A percentile compares a stretch with the other conserved stretches of the same genome.
Evolutionary conservation across 2,797 vertebrate genomes (phyloP).

Genomic region (Carapus acus): DNA sequence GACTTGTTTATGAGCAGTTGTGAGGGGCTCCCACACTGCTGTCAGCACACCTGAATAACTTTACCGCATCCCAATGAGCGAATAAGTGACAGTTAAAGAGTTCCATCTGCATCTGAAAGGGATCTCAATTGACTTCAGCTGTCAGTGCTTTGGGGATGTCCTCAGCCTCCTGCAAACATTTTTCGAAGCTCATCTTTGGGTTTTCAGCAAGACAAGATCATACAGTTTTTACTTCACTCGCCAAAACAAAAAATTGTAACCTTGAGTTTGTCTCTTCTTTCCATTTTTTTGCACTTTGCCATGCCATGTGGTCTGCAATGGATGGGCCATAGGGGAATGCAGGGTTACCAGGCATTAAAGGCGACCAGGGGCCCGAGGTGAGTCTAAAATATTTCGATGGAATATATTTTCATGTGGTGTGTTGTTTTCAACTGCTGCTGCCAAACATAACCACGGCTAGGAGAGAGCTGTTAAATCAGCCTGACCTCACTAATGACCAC

Average conservation of each 20-base stretch:
- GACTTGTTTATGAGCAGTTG: conserved; percentile 11
- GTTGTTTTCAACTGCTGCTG: background rate
- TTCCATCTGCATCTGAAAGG: conserved; percentile 4
- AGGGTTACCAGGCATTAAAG: conserved; percentile 78
- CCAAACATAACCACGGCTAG: conserved; percentile 11
- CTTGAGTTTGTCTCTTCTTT: too few species aligned
- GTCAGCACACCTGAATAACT: background rate
- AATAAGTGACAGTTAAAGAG: background rate
- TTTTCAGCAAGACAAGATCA: background rate
- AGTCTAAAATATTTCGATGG: conserved; percentile 29
- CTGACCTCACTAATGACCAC: too few species aligned
- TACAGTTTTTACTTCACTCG: conserved; percentile 1
- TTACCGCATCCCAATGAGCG: background rate
- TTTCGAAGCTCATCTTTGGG: conserved; percentile 2
- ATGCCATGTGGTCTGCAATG: conserved; percentile 12
- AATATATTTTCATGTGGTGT: conserved; percentile 12
- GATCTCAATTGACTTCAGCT: conserved; percentile 1
- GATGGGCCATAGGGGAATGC: conserved; percentile 76
- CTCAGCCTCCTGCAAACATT: conserved; percentile 2
- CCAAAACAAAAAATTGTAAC: background rate
- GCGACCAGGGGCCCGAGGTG: conserved; percentile 82
- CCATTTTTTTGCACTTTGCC: too few species aligned
- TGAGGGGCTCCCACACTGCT: conserved; percentile 8
- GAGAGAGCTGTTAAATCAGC: too few species aligned
- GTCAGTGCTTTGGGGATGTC: conserved; percentile 2